Evolutionary conservation across 2,888 invertebrate species (phyloP).

Genomic region (Hypomecis punctinalis): DNA sequence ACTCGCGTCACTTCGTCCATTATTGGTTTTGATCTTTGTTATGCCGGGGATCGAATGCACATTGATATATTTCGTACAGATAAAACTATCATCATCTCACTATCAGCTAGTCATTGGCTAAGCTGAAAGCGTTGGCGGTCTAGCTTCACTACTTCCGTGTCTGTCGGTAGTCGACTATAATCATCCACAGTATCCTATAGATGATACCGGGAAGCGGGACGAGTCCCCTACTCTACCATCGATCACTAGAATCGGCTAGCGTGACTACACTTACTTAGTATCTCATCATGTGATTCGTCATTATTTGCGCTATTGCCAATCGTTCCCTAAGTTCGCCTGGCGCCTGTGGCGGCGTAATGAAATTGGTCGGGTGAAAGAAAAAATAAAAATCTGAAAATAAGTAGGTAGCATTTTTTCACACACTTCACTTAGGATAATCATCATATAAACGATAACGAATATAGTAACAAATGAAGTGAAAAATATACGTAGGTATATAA

Average conservation of each 20-base stretch:
- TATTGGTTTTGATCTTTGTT: constrained; percentile 50
- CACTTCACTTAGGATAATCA: constrained; percentile 76
- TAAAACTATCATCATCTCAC: constrained; percentile 44
- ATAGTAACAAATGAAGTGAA: constrained; percentile 73
- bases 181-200: constrained; percentile 70
- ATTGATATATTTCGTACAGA: constrained; percentile 45
- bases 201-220: constrained; percentile 64
- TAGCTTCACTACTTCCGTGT: constrained; percentile 69
- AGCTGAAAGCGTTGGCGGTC: constrained; percentile 76
- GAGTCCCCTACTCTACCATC: constrained; percentile 77
- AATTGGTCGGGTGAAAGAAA: constrained; percentile 81
- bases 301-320: constrained; percentile 71
- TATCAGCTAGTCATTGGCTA: constrained; percentile 49
- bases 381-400: constrained; percentile 85
- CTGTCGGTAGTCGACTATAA: constrained; percentile 57
- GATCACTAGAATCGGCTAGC: constrained; percentile 71
- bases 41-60: constrained; percentile 50
- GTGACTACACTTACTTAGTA: constrained; percentile 73
- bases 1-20: constrained; percentile 25
- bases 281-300: constrained; percentile 63
- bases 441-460: constrained; percentile 76
- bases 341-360: constrained; percentile 70
- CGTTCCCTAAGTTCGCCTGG: constrained; percentile 74
- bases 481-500: constrained; percentile 70
- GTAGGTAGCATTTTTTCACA: constrained; percentile 83